Conservation (phyloP, 1,140 invertebrate species). For the Caenorhabditis latens region DNA sequence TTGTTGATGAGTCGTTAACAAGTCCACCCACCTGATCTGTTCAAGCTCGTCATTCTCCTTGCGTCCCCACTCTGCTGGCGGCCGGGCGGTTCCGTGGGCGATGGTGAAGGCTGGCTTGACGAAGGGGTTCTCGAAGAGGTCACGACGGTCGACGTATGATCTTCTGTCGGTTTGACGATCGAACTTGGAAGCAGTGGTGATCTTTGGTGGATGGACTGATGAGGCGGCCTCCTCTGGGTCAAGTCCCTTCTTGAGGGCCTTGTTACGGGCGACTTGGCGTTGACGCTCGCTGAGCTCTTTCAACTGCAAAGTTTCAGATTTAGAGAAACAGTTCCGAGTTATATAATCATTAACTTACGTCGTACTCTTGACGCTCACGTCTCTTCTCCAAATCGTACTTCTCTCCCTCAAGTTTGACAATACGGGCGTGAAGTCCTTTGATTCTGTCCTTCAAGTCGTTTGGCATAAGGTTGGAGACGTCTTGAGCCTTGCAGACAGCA, state of each 20-base stretch:
- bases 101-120: conserved; percentile 66
- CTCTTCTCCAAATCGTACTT: conserved; percentile 99
- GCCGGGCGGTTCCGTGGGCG: conserved; percentile 66
- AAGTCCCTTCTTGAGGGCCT: conserved; percentile 94
- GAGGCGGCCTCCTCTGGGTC: conserved; percentile 84
- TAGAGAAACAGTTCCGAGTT: neutral
- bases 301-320: conserved; percentile 82
- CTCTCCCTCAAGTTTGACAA: conserved; percentile 96
- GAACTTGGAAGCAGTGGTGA: conserved; percentile 98
- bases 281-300: conserved; percentile 98
- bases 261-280: conserved; percentile 95
- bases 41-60: conserved; percentile 74
- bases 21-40: conserved; percentile 61
- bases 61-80: conserved; percentile 72
- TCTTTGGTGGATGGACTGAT: conserved; percentile 84
- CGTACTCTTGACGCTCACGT: conserved; percentile 98
- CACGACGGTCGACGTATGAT: conserved; percentile 93
- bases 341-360: conserved; percentile 83
- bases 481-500: conserved; percentile 69
- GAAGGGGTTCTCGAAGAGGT: conserved; percentile 87
- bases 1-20: neutral
- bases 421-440: conserved; percentile 87
- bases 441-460: conserved; percentile 75
- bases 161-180: conserved; percentile 94
- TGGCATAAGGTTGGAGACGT: conserved; percentile 70